Evolutionary conservation across 2,113 vertebrate species (phyloP).

Genomic region (Gymnobelideus leadbeateri): DNA sequence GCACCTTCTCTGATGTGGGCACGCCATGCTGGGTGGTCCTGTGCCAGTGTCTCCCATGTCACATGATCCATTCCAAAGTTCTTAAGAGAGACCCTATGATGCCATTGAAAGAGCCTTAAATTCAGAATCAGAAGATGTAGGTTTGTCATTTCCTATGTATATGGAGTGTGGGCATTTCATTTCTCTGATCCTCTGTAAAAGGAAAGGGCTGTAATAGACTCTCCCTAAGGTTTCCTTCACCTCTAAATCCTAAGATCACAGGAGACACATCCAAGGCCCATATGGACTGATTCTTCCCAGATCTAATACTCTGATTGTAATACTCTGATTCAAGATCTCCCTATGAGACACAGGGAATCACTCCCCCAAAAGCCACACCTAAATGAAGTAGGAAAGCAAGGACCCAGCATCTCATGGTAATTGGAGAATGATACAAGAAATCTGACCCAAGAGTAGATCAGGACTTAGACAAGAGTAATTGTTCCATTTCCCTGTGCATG

Average conservation of each 20-base stretch:
- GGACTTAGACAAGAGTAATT: not conserved
- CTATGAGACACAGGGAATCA: not conserved
- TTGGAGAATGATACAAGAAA: not conserved
- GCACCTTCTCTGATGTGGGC: too few species aligned
- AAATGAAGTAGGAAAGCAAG: not conserved
- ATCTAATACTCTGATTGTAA: not conserved
- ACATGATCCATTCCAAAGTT: too few species aligned
- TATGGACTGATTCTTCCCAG: not conserved
- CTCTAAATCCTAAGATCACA: not conserved
- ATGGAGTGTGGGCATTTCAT: not conserved
- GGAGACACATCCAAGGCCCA: not conserved
- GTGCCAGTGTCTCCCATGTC: too few species aligned
- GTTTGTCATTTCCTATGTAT: not conserved
- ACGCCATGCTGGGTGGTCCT: too few species aligned
- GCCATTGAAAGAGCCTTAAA: not conserved
- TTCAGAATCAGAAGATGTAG: not conserved
- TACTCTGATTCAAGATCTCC: not conserved
- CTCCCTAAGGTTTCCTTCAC: not conserved
- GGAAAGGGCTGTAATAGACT: not conserved
- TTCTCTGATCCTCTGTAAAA: not conserved
- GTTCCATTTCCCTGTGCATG: not conserved
- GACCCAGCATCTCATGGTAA: not conserved
- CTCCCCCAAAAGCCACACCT: not conserved
- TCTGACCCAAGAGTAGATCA: not conserved
- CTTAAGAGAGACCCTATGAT: not conserved